Base-by-base conservation (phyloP, 2,888 invertebrate genomes). In the Leptopilina syphax region DNA sequence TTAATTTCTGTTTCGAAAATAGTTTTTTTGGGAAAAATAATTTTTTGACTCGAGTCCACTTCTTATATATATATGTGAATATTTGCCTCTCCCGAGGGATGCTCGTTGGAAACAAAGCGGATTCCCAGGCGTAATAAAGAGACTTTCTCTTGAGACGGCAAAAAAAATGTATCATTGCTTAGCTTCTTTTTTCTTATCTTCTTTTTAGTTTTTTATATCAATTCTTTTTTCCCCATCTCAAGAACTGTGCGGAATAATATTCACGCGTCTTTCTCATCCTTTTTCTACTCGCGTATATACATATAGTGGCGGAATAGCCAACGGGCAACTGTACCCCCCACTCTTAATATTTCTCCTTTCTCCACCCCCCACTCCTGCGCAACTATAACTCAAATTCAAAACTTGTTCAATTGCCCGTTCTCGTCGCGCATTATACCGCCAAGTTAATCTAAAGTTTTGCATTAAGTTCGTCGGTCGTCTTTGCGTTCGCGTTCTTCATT, bases 91-190 rank as follows among this genome's bases (percentile, higher is more conserved):
- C 84, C 80, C 81, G 77, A 70, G 84, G 84, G 83, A 85, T 84
- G 84, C 18, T 82, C 86, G 87, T 83, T 83, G 84, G 88, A 88
- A 90, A 90, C 90, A 89, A 90, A 90, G 88, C 88, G 89, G 87
- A 89, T 89, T 90, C 89, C 86, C 89, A 84, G 86, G 87, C 87
- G 89, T 88, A 90, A 90, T 89, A 88, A 89, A 89, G 89, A 88
- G 87, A 88, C 87, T 18, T 18, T 85, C 82, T 76, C 44, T 7
- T 7, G 44, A 81, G 77, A 82, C 81, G 18, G 86, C 85, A 88
- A 88, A 87, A 89, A 18, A 18, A 18, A 18, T 85, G 86, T 87
- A 87, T 87, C 85, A 84, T 82, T 83, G 81, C 68, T 34, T 81
- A 57, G 81, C 83, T 82, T 81, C 82, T 84, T 84, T 80, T 79